Percentiles rank a stretch among this genome's conserved stretches.
Evolutionary conservation across 1,140 invertebrate genomes (phyloP).

Genomic region (Rhysida immarginata): DNA sequence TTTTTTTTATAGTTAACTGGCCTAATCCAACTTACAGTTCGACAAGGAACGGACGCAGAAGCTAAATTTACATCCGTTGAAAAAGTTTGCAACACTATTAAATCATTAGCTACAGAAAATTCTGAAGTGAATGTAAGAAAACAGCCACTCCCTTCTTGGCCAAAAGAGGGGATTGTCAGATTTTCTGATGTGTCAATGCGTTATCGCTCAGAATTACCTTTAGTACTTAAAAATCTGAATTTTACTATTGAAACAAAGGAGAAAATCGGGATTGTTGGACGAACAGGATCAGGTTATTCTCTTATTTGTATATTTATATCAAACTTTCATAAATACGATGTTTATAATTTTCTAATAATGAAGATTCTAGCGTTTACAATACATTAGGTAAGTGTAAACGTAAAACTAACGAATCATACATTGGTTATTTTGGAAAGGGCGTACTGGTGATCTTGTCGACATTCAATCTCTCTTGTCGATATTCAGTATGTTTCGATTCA

Average conservation of each 20-base stretch:
- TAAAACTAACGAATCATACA: no score
- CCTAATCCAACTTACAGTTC: constrained; percentile 47
- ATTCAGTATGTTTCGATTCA: no score
- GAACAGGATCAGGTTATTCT: constrained; percentile 43
- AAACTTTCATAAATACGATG: no score
- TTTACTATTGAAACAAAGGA: constrained; percentile 40
- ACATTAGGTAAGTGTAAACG: no score
- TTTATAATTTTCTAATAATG: no score
- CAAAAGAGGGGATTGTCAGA: constrained; percentile 34
- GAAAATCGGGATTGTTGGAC: constrained; percentile 46
- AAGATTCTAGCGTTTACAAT: no score
- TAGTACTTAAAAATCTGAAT: constrained; percentile 36
- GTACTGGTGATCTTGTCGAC: no score
- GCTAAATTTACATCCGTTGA: constrained; percentile 48
- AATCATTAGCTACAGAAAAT: constrained; percentile 21
- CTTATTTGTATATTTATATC: no score
- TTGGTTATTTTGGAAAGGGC: no score
- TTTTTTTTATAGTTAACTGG: constrained; percentile 38
- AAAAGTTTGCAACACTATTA: constrained; percentile 35
- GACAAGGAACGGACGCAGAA: constrained; percentile 47
- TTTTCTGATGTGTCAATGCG: constrained; percentile 37
- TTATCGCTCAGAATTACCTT: constrained; percentile 34
- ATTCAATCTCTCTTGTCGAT: no score
- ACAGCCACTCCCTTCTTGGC: constrained; percentile 36
- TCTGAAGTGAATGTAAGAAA: constrained; percentile 15